Percentiles rank a stretch among this genome's conserved stretches.
phyloP scores from a whole-genome alignment of 1,140 invertebrate genomes.

The Aleiodes sp. region DNA sequence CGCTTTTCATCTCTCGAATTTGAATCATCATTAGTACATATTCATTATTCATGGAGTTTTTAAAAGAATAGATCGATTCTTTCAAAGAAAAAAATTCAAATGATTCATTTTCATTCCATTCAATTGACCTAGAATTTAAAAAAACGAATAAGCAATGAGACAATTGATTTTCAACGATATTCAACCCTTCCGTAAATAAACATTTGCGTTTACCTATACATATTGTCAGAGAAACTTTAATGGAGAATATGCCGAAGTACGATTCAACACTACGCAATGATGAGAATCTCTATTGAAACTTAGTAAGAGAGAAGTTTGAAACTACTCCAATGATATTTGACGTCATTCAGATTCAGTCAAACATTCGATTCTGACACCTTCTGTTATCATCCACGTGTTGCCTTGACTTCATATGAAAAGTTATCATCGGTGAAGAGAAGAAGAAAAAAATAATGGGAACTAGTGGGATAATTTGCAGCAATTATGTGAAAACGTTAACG shows the following conservation, averaged over 20 bases:
- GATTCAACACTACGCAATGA: neutral
- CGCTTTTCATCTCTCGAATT: too few relatives aligned
- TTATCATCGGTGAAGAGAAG: neutral
- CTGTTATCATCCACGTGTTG: neutral
- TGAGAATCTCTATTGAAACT: slow-evolving; percentile 12
- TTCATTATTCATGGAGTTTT: too few relatives aligned
- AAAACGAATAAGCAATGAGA: neutral
- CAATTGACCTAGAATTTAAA: slow-evolving; percentile 1
- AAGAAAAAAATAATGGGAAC: slow-evolving; percentile 21
- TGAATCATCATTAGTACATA: too few relatives aligned
- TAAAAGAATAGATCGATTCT: too few relatives aligned
- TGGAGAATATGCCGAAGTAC: neutral
- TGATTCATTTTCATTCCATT: neutral
- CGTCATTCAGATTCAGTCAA: neutral
- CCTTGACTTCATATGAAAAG: neutral
- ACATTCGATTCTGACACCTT: neutral
- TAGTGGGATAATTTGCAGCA: slow-evolving; percentile 49
- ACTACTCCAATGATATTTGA: neutral
- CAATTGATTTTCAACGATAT: neutral
- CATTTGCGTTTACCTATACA: neutral
- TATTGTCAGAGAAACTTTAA: neutral
- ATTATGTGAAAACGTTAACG: slow-evolving; percentile 56
- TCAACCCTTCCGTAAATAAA: neutral
- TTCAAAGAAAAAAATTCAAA: too few relatives aligned
- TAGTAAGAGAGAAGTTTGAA: neutral